A percentile compares a stretch with the other conserved stretches of the same genome.
These are phyloP conservation scores for Pteruthius melanotis DNA, from an alignment of 2,113 vertebrate species.

Conservation along the genomic window DNA sequence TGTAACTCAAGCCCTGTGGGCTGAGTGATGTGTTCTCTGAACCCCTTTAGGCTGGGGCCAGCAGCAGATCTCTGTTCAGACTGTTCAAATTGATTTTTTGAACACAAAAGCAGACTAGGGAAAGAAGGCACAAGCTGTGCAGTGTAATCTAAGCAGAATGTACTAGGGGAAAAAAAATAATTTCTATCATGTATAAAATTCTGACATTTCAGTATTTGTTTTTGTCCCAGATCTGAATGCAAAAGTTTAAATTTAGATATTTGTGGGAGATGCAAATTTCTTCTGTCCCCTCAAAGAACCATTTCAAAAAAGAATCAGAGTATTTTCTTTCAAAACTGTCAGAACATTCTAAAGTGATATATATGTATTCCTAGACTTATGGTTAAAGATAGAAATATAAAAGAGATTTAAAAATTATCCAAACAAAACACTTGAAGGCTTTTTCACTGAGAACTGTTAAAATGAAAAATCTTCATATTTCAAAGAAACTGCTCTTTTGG, in stretches of 20 bases:
- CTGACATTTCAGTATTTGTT: constrained; percentile 34
- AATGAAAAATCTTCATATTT: not conserved
- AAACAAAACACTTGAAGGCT: not conserved
- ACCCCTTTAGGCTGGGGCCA: not conserved
- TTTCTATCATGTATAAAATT: not conserved
- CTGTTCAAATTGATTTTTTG: not conserved
- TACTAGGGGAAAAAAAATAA: not conserved
- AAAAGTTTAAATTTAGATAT: constrained; percentile 44
- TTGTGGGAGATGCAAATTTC: constrained; percentile 44
- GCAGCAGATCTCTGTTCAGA: not conserved
- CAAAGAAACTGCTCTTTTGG: not conserved
- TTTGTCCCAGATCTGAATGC: constrained; percentile 26
- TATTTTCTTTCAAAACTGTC: constrained; percentile 23
- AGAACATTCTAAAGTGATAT: not conserved
- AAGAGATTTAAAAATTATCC: constrained; percentile 7
- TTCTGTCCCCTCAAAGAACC: constrained; percentile 5
- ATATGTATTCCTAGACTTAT: not conserved
- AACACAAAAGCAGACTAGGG: not conserved
- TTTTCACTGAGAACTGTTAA: not conserved
- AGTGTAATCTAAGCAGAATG: not conserved
- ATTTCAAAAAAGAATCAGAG: not conserved
- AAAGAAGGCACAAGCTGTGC: not conserved
- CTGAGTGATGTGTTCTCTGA: not conserved
- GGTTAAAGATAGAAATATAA: not conserved
- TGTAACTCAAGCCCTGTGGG: not conserved